These are phyloP conservation scores for Coelinius sp. DNA, from an alignment of 2,888 invertebrate genomes.

Conservation along the genomic window DNA sequence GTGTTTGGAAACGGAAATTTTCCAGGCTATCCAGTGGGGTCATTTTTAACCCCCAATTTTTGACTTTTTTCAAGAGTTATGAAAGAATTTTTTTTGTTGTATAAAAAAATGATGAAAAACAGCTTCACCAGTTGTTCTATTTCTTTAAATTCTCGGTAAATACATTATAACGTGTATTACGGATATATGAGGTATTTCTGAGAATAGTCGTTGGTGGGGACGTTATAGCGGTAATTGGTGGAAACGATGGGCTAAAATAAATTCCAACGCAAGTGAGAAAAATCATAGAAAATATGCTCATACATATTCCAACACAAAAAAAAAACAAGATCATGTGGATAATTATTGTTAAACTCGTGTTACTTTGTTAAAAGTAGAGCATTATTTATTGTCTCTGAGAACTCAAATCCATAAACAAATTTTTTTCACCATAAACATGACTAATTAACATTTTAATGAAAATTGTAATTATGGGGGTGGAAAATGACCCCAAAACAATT, in stretches of 20 bases:
- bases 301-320: neutral
- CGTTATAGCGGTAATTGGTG: slow-evolving; percentile 41
- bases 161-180: slow-evolving; percentile 33
- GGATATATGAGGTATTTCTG: slow-evolving; percentile 38
- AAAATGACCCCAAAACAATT: neutral
- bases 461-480: neutral
- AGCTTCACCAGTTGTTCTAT: neutral
- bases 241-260: slow-evolving; percentile 38
- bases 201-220: slow-evolving; percentile 39
- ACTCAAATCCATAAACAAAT: neutral
- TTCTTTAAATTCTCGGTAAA: neutral
- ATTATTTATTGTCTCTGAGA: slow-evolving; percentile 18
- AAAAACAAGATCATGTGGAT: neutral
- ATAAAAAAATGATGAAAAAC: neutral
- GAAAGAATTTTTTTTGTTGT: neutral
- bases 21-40: neutral
- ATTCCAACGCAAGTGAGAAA: slow-evolving; percentile 1
- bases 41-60: neutral
- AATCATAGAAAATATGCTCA: slow-evolving; percentile 21
- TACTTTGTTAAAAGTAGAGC: slow-evolving; percentile 5
- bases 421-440: neutral
- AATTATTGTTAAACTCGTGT: neutral
- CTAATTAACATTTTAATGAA: too few species aligned
- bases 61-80: too few species aligned
- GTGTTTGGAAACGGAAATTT: neutral